These are phyloP conservation scores for Hypothenemus hampei DNA, from an alignment of 1,140 invertebrate genomes.

Conservation along the genomic window DNA sequence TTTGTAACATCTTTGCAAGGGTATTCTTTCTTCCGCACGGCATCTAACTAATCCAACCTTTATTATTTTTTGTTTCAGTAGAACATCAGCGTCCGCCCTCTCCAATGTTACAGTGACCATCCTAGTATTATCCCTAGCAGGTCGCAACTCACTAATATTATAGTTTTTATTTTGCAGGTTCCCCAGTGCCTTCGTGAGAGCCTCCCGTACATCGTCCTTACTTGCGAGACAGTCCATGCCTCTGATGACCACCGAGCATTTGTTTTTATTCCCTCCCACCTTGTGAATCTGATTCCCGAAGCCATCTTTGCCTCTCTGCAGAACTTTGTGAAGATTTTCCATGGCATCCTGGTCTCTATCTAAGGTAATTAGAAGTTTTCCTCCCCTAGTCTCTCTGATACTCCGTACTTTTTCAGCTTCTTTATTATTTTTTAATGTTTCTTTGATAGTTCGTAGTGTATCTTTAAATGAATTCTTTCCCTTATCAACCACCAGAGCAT, in stretches of 20 bases:
- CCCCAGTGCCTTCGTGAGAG: neutral
- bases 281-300: neutral
- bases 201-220: constrained; percentile 2
- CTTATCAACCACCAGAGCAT: neutral
- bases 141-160: constrained; percentile 5
- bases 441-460: neutral
- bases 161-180: neutral
- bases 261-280: neutral
- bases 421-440: neutral
- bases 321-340: neutral
- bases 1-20: constrained; percentile 2
- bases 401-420: no score
- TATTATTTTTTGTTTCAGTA: neutral
- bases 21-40: constrained; percentile 4
- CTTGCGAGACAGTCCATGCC: neutral
- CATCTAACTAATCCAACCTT: constrained; percentile 14
- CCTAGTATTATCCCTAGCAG: neutral
- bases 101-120: neutral
- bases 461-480: neutral
- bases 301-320: neutral
- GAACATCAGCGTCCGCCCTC: neutral
- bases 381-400: constrained; percentile 7
- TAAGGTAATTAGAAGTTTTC: constrained; percentile 9
- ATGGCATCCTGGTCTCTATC: constrained; percentile 7
- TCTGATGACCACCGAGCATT: neutral